A percentile compares a stretch with the other conserved stretches of the same genome.
Conservation (phyloP, 2,888 invertebrate species). For the Poecilus cupreus region DNA sequence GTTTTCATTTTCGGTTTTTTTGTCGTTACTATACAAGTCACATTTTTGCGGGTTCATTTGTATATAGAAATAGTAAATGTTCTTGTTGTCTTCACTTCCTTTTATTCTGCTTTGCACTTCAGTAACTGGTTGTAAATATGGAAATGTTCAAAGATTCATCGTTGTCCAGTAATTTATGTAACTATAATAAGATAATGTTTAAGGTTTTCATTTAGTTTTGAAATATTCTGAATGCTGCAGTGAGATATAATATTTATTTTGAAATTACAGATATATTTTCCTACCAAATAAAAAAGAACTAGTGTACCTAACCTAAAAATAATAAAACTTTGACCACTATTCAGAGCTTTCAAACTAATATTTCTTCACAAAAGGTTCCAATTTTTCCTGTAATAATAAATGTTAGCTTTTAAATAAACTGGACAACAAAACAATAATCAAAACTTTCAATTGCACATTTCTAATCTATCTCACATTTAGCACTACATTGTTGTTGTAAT, state of each 20-base stretch:
- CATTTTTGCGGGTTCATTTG: conserved; percentile 64
- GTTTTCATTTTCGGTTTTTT: conserved; percentile 6
- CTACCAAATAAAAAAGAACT: not conserved
- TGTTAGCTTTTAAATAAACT: not conserved
- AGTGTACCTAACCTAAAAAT: not conserved
- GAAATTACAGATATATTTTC: not conserved
- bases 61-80: conserved; percentile 61
- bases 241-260: not conserved
- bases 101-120: conserved; percentile 26
- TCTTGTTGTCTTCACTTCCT: conserved; percentile 40
- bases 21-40: conserved; percentile 59
- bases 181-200: not conserved
- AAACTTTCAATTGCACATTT: not conserved
- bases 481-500: not conserved
- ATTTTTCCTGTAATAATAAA: no score
- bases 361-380: no score
- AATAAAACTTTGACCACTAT: not conserved
- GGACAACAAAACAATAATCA: conserved; percentile 21
- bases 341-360: no score
- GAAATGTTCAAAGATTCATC: not conserved
- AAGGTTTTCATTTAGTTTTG: not conserved
- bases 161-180: conserved; percentile 2
- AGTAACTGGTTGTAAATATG: not conserved
- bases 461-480: not conserved
- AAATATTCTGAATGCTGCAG: not conserved